A percentile compares a stretch with the other conserved stretches of the same genome.
These are phyloP conservation scores for Drosophila affinis DNA, from an alignment of 2,888 invertebrate genomes.

Conservation along the genomic window DNA sequence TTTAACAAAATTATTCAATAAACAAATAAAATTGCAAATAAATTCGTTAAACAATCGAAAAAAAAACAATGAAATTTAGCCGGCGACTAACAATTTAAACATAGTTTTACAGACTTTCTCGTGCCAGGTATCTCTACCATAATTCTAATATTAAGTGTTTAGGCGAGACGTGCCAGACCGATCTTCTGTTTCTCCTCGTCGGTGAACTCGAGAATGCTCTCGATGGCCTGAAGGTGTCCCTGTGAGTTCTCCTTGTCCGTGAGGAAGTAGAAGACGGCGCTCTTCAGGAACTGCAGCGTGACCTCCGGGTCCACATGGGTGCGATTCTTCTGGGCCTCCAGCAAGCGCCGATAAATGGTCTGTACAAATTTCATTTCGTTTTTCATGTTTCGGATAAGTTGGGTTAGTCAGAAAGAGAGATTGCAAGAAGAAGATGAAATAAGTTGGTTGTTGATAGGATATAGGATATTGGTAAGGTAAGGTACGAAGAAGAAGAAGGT, in stretches of 20 bases:
- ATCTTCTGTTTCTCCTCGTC: constrained; percentile 92
- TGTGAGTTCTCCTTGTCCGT: constrained; percentile 95
- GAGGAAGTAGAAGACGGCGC: constrained; percentile 95
- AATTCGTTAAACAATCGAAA: constrained; percentile 52
- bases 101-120: constrained; percentile 60
- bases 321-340: constrained; percentile 90
- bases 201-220: constrained; percentile 95
- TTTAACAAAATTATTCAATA: constrained; percentile 78
- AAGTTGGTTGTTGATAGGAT: constrained; percentile 35
- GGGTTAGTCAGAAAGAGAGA: constrained; percentile 43
- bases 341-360: constrained; percentile 93
- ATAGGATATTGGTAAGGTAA: constrained; percentile 43
- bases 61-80: constrained; percentile 68
- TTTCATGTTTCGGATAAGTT: constrained; percentile 12
- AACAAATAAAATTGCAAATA: constrained; percentile 80
- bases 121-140: constrained; percentile 18
- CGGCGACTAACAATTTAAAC: constrained; percentile 60
- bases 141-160: constrained; percentile 35
- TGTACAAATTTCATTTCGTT: constrained; percentile 74
- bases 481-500: constrained; percentile 18
- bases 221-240: constrained; percentile 93
- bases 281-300: constrained; percentile 95
- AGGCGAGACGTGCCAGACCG: constrained; percentile 86
- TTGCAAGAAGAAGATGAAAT: constrained; percentile 47
- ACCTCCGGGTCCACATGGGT: constrained; percentile 94